A percentile compares a stretch with the other conserved stretches of the same genome.
Evolutionary conservation across 2,888 invertebrate species (phyloP).

Genomic region (Drosophila paramelanica): DNA sequence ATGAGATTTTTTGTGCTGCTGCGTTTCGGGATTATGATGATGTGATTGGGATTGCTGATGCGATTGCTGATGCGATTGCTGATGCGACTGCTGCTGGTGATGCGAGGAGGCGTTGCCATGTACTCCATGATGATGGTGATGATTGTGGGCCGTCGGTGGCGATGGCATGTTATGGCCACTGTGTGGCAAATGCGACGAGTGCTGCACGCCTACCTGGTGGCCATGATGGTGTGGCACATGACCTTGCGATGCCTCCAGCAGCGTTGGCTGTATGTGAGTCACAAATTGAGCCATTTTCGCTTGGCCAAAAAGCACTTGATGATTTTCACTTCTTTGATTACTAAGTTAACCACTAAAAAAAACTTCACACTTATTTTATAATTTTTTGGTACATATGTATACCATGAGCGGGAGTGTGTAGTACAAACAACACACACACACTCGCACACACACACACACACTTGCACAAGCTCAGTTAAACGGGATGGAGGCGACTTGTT

Average conservation of each 20-base stretch:
- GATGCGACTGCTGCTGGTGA: conserved; percentile 45
- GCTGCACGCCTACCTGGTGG: conserved; percentile 85
- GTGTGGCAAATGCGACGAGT: conserved; percentile 85
- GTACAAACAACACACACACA: conserved; percentile 36
- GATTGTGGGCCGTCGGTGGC: conserved; percentile 82
- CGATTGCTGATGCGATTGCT: conserved; percentile 32
- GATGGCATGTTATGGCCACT: conserved; percentile 85
- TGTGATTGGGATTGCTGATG: conserved; percentile 32
- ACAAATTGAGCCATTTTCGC: conserved; percentile 87
- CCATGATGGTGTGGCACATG: conserved; percentile 86
- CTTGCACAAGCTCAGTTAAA: conserved; percentile 28
- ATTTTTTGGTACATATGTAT: conserved; percentile 30
- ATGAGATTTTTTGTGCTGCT: conserved; percentile 53
- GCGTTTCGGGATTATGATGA: conserved; percentile 49
- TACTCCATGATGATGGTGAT: conserved; percentile 64
- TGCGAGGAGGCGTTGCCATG: conserved; percentile 53
- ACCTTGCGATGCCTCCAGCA: conserved; percentile 87
- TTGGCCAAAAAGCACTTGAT: conserved; percentile 30
- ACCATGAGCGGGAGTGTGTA: conserved; percentile 56
- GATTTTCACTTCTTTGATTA: conserved; percentile 41
- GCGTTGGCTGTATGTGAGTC: conserved; percentile 87
- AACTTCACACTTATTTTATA: conserved; percentile 50
- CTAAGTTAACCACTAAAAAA: conserved; percentile 47
- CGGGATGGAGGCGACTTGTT: conserved; percentile 36
- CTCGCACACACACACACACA: conserved; percentile 33